Evolutionary conservation across 2,113 vertebrate species (phyloP).

Genomic region (Hepsetus odoe): DNA sequence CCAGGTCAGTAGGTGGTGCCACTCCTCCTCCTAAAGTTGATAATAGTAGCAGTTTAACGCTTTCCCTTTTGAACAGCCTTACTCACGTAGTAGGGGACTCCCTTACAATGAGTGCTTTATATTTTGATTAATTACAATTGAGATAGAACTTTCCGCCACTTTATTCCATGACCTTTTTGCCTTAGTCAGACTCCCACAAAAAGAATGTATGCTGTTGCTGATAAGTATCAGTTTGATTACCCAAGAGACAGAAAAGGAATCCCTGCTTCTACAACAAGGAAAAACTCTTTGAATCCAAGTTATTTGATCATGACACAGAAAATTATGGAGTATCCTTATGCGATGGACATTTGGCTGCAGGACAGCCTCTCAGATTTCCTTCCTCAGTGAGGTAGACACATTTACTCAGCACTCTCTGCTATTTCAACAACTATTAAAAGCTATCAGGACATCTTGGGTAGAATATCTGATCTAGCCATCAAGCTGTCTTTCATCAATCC

Average conservation of each 20-base stretch:
- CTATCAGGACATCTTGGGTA: background rate
- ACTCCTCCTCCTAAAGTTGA: slow-evolving; percentile 65
- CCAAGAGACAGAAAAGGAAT: background rate
- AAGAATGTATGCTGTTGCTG: background rate
- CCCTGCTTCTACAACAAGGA: background rate
- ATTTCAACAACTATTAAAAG: slow-evolving; percentile 12
- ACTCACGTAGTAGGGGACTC: background rate
- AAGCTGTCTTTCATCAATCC: background rate
- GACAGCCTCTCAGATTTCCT: slow-evolving; percentile 1
- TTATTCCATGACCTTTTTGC: background rate
- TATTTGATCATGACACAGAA: background rate
- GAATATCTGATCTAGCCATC: slow-evolving; percentile 4
- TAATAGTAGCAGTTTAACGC: slow-evolving; percentile 36
- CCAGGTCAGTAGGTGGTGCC: slow-evolving; percentile 83
- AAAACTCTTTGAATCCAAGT: background rate
- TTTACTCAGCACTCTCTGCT: slow-evolving; percentile 1
- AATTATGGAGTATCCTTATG: background rate
- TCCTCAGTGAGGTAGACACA: background rate
- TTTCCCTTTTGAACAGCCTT: slow-evolving; percentile 11
- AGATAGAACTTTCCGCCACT: background rate
- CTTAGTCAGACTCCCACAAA: background rate
- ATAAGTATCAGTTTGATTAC: background rate
- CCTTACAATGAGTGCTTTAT: background rate
- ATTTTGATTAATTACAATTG: background rate
- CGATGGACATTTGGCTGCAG: background rate